Evolutionary conservation across 2,797 vertebrate species (phyloP).

Genomic region (Poeciliopsis paucimaculata): DNA sequence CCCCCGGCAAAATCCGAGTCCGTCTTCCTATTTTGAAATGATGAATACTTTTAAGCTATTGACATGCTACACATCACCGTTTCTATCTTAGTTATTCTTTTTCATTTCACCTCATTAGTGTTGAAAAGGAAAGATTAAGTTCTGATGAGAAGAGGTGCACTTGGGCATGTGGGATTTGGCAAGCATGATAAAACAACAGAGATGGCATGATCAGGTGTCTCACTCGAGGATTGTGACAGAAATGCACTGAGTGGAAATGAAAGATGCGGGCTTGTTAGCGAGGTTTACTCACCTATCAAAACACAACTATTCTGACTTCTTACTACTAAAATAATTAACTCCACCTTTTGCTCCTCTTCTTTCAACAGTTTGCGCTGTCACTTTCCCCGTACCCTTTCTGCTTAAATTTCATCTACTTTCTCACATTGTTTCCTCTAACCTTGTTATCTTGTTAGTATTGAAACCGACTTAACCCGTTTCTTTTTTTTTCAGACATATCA

Average conservation of each 20-base stretch:
- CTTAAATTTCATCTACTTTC: not conserved
- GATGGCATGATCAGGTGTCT: not conserved
- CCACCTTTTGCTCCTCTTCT: not conserved
- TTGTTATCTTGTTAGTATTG: not conserved
- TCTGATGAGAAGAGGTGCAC: constrained; percentile 41
- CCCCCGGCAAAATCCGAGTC: constrained; percentile 13
- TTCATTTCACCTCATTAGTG: constrained; percentile 46
- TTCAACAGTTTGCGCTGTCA: not conserved
- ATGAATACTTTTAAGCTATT: constrained; percentile 38
- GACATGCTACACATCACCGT: constrained; percentile 14
- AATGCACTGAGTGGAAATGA: constrained; percentile 8
- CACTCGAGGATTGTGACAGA: not conserved
- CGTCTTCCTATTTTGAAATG: constrained; percentile 34
- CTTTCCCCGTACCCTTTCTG: not conserved
- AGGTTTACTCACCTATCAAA: not conserved
- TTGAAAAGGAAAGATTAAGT: constrained; percentile 36
- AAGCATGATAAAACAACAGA: not conserved
- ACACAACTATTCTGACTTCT: not conserved
- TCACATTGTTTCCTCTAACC: not conserved
- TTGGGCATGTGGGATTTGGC: not conserved
- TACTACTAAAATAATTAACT: not conserved
- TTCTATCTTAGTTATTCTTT: constrained; percentile 47
- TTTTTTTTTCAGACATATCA: not conserved
- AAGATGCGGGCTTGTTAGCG: constrained; percentile 6
- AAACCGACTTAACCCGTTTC: not conserved